Conservation (phyloP, 2,888 invertebrate species). For the Loripinus fragilis region DNA sequence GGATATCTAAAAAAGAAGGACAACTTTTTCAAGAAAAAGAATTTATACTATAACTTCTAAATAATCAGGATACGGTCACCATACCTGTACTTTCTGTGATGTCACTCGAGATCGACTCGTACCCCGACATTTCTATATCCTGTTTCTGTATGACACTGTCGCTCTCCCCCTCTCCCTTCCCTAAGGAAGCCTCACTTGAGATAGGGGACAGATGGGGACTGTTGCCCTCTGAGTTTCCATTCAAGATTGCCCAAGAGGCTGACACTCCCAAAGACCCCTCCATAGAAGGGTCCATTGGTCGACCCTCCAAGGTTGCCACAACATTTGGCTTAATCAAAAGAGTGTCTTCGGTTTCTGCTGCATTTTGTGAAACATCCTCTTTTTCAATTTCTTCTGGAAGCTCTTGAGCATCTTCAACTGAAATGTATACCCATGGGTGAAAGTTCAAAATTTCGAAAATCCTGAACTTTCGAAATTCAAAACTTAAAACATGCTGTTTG, state of each 20-base stretch:
- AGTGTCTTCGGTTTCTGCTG: background rate
- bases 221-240: slow-evolving; percentile 37
- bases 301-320: background rate
- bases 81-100: slow-evolving; percentile 15
- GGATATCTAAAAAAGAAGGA: too few species aligned
- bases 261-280: slow-evolving; percentile 34
- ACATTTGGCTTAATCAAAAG: background rate
- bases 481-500: too few species aligned
- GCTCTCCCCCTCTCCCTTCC: background rate
- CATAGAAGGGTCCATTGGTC: slow-evolving; percentile 2
- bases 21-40: too few species aligned
- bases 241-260: slow-evolving; percentile 56
- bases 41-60: too few species aligned
- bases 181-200: slow-evolving; percentile 25
- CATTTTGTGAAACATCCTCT: background rate
- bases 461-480: too few species aligned
- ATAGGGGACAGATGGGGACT: slow-evolving; percentile 59
- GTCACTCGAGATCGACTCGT: slow-evolving; percentile 12
- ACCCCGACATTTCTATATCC: slow-evolving; percentile 17
- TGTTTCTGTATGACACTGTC: background rate
- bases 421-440: background rate
- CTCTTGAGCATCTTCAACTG: background rate
- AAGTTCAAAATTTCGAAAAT: too few species aligned
- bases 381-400: background rate
- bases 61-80: too few species aligned